Base-by-base conservation (phyloP, 2,888 invertebrate species). In the Perdita meconis region DNA sequence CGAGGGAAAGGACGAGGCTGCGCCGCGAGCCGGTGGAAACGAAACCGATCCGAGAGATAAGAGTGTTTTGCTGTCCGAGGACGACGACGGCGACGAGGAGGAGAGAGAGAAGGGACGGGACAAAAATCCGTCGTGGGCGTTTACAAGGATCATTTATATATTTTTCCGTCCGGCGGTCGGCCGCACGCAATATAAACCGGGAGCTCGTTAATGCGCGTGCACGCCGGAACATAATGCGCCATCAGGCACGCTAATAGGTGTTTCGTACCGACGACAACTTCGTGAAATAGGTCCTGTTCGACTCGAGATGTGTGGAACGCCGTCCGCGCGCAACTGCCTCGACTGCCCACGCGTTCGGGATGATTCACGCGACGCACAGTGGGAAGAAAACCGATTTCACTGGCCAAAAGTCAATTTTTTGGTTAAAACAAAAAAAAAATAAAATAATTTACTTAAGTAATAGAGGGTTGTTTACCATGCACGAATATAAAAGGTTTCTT, bases 161-260 rank as follows among this genome's bases (percentile, higher is more conserved):
- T 81, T 81, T 67, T 53, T 47, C 36, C 13, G 16, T 5, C 30
- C 30, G 3, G 30, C 30, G 30, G 19, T 10, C 30, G n/a, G n/a
- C 24, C 4, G 10, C 51, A 13, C 68, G 47, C 56, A 16, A 66
- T 79, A 71, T 68, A 73, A 80, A 75, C 82, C 84, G 74, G 83
- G 85, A 86, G 87, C 89, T 90, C 90, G 90, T 90, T 90, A 89
- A 89, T 87, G 87, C 80, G 86, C 83, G 80, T 82, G 86, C 87
- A 88, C 74, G 78, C 47, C 38, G 84, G 71, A 87, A 88, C 88
- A 87, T 89, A 89, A 89, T 89, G 83, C 85, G 71, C 88, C 88
- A 89, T 90, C 88, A 84, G 81, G 57, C 83, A 75, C 80, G 88
- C 89, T 90, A 90, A 90, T 90, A 90, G 89, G 86, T 85, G 88